Evolutionary conservation across 2,888 invertebrate genomes (phyloP).

Genomic region (Caenorhabditis macrosperma): DNA sequence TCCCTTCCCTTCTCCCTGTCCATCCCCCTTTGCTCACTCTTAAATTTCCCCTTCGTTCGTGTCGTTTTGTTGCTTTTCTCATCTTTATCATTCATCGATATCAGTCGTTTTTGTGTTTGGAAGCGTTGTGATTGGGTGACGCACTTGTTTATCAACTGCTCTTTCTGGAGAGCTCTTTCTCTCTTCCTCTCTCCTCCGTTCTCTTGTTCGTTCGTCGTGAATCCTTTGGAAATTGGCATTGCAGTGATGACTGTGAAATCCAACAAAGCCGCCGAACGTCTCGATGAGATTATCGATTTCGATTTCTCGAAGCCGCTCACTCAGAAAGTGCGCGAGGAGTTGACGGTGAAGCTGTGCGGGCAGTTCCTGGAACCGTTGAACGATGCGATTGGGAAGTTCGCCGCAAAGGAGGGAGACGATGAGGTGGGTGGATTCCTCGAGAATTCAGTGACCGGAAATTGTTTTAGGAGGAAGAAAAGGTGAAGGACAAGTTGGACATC

Average conservation of each 20-base stretch:
- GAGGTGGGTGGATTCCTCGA: not conserved
- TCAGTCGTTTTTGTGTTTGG: too few relatives aligned
- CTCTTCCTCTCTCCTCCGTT: not conserved
- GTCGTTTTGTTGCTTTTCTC: too few relatives aligned
- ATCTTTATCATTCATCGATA: not conserved
- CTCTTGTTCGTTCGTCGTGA: too few relatives aligned
- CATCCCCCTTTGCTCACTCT: conserved; percentile 22
- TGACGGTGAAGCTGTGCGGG: conserved; percentile 7
- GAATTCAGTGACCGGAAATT: not conserved
- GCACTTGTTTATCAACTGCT: not conserved
- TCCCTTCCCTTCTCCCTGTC: not conserved
- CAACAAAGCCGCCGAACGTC: conserved; percentile 11
- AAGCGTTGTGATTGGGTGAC: not conserved
- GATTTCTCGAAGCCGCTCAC: conserved; percentile 21
- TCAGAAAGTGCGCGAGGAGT: not conserved
- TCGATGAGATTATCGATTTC: conserved; percentile 32
- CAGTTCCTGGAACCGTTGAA: conserved; percentile 31
- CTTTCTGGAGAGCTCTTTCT: too few relatives aligned
- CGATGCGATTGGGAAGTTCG: not conserved
- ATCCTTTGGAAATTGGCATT: too few relatives aligned
- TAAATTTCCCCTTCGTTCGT: not conserved
- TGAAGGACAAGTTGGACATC: conserved; percentile 9
- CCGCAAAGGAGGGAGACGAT: not conserved
- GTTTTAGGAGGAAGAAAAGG: not conserved
- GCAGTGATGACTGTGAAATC: conserved; percentile 10